A percentile compares a stretch with the other conserved stretches of the same genome.
phyloP scores from a whole-genome alignment of 1,140 invertebrate genomes.

The Tenebrio molitor region DNA sequence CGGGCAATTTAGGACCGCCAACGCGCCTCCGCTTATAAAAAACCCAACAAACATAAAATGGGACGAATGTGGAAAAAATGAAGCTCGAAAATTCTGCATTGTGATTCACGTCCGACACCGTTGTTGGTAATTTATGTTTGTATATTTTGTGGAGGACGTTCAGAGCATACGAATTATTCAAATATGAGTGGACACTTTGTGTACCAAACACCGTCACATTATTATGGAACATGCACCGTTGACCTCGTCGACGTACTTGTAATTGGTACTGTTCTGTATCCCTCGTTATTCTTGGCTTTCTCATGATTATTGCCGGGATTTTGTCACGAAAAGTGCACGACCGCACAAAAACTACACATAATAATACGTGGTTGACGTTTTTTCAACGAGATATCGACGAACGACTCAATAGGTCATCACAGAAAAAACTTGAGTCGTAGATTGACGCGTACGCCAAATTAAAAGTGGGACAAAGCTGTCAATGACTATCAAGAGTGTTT shows the following conservation, averaged over 20 bases:
- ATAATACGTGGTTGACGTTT: too few species aligned
- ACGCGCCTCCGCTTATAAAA: not conserved
- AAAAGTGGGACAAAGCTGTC: too few species aligned
- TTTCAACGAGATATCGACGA: too few species aligned
- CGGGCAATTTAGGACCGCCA: not conserved
- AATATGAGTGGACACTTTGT: slow-evolving; percentile 50
- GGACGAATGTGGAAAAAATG: not conserved
- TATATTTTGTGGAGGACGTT: slow-evolving; percentile 42
- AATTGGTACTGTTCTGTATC: slow-evolving; percentile 36
- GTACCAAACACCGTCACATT: slow-evolving; percentile 48
- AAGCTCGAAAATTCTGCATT: slow-evolving; percentile 37
- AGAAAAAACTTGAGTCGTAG: too few species aligned
- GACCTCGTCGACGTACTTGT: slow-evolving; percentile 47
- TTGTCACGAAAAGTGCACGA: slow-evolving; percentile 10
- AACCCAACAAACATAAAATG: not conserved
- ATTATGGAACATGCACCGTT: slow-evolving; percentile 53
- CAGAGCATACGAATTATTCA: slow-evolving; percentile 51
- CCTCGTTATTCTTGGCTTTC: slow-evolving; percentile 26
- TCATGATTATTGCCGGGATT: slow-evolving; percentile 20
- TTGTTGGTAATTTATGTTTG: slow-evolving; percentile 27
- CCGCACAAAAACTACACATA: not conserved
- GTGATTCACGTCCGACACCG: slow-evolving; percentile 39
- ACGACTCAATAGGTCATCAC: too few species aligned
- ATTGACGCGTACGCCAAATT: too few species aligned
- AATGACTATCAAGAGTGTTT: too few species aligned